These are phyloP conservation scores for Latrodectus geometricus DNA, from an alignment of 1,140 invertebrate species.

Conservation along the genomic window DNA sequence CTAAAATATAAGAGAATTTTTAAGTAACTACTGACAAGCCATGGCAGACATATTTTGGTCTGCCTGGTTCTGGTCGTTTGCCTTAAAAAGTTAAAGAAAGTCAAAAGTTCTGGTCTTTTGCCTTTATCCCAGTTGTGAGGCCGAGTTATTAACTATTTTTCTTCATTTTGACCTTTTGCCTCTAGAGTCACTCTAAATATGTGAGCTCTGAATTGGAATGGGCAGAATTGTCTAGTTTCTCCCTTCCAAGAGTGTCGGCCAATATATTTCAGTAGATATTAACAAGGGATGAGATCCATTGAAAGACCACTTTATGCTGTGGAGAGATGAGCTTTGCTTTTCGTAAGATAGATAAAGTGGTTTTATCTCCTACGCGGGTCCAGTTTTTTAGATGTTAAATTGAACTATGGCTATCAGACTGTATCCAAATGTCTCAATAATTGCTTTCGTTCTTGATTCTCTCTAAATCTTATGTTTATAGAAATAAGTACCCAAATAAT, in stretches of 20 bases:
- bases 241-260: too few relatives aligned
- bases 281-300: not conserved
- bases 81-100: too few relatives aligned
- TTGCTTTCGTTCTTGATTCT: not conserved
- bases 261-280: not conserved
- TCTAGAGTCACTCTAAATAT: not conserved
- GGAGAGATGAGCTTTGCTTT: not conserved
- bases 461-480: too few relatives aligned
- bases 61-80: too few relatives aligned
- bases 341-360: not conserved
- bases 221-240: not conserved
- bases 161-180: not conserved
- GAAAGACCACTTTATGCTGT: not conserved
- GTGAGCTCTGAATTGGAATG: not conserved
- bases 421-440: not conserved
- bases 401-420: not conserved
- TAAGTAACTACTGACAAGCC: too few relatives aligned
- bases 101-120: too few relatives aligned
- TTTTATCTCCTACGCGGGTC: not conserved
- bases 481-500: too few relatives aligned
- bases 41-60: too few relatives aligned
- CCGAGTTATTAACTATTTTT: not conserved
- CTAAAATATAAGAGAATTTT: too few relatives aligned
- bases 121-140: not conserved
- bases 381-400: not conserved